These are phyloP conservation scores for Poeciliopsis turrubarensis DNA, from an alignment of 2,113 vertebrate genomes.

Conservation along the genomic window DNA sequence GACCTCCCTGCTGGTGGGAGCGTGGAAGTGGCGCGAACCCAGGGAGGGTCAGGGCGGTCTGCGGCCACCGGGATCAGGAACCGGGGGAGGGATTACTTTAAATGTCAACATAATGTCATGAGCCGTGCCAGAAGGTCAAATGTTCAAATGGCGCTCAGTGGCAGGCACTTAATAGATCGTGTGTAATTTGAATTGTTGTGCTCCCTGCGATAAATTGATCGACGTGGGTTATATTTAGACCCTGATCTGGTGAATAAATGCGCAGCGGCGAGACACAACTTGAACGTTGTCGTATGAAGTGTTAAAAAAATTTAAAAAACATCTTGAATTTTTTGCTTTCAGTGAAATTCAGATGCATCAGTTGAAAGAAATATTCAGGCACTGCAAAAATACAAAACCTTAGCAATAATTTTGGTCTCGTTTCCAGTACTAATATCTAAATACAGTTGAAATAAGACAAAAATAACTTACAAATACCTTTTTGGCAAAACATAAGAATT, in stretches of 20 bases:
- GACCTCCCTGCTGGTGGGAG: conserved; percentile 25
- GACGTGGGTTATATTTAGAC: not conserved
- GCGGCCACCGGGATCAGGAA: conserved; percentile 69
- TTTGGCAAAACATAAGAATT: no score
- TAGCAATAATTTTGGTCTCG: no score
- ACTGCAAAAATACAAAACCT: no score
- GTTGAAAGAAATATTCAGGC: not conserved
- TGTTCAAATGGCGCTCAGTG: conserved; percentile 75
- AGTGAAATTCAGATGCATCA: not conserved
- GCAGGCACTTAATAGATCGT: conserved; percentile 73
- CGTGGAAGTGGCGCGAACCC: conserved; percentile 35
- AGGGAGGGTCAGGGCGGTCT: conserved; percentile 54
- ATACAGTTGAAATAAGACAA: no score
- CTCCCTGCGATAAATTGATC: conserved; percentile 43
- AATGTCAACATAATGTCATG: conserved; percentile 82
- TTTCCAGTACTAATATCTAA: no score
- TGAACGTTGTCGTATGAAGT: no score
- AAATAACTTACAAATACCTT: no score
- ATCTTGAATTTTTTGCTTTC: not conserved
- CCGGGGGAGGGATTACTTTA: conserved; percentile 75
- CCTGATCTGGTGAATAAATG: not conserved
- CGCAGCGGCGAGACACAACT: not conserved
- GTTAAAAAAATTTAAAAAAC: no score
- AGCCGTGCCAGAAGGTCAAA: conserved; percentile 77
- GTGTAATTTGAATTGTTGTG: conserved; percentile 67